A percentile compares a stretch with the other conserved stretches of the same genome.
These are phyloP conservation scores for Etheostoma nigrum DNA, from an alignment of 2,797 vertebrate species.

Conservation along the genomic window DNA sequence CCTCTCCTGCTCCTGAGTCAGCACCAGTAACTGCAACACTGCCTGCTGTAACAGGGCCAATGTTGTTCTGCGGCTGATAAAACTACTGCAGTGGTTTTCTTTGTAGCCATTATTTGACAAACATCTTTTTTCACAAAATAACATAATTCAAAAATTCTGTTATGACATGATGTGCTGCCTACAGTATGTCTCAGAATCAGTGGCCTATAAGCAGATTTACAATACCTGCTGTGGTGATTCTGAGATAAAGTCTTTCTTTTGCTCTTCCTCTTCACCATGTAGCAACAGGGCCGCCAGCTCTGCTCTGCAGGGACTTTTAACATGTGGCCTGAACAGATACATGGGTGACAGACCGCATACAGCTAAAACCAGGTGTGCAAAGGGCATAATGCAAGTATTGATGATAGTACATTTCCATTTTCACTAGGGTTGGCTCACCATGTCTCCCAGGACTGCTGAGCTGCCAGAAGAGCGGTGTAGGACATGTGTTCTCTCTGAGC, in stretches of 20 bases:
- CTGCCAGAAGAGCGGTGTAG: conserved; percentile 77
- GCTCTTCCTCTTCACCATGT: conserved; percentile 38
- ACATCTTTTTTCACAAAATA: not conserved
- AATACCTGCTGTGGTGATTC: conserved; percentile 69
- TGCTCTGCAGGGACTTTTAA: conserved; percentile 54
- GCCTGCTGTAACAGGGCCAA: conserved; percentile 64
- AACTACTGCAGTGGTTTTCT: not conserved
- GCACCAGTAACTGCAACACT: conserved; percentile 78
- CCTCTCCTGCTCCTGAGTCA: conserved; percentile 83
- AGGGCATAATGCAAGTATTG: not conserved
- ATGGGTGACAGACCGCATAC: not conserved
- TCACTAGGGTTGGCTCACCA: conserved; percentile 73
- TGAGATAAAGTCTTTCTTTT: conserved; percentile 26
- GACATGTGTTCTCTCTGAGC: conserved; percentile 78
- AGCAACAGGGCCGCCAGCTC: conserved; percentile 72
- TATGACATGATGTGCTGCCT: not conserved
- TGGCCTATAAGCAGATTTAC: not conserved
- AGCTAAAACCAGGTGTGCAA: not conserved
- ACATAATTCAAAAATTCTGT: not conserved
- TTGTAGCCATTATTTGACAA: not conserved
- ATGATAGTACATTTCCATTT: not conserved
- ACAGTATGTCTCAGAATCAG: not conserved
- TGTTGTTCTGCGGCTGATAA: conserved; percentile 24
- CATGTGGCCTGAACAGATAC: conserved; percentile 69
- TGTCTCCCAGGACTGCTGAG: conserved; percentile 82